Evolutionary conservation across 2,797 vertebrate species (phyloP), one percentile per base, ranked within the genome.

Genomic region (Cirrhinus mrigala): DNA sequence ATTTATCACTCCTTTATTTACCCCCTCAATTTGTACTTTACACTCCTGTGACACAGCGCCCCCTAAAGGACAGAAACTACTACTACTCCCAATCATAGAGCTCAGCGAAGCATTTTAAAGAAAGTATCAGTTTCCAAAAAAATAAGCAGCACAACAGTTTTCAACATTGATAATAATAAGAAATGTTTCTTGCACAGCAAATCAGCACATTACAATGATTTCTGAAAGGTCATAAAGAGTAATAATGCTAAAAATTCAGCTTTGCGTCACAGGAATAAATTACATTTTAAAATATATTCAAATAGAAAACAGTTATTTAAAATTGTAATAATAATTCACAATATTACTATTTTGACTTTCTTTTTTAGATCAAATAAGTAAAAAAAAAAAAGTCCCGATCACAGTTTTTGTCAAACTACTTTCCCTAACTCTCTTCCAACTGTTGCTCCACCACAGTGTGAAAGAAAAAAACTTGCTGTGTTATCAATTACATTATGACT

Each of bases 1-100:
- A 83, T 89, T 86, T 86, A 88, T 88, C 81, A 85, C 66, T 82
- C 3, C 85, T 86, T 86, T 87, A 73, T 90, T 74, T 86, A 86
- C 60, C 74, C 48, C 22, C 40, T 80, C 15, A 18, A 16, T 68
- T 48, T 27, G 22, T 37, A 29, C 44, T 1, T 5, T 24, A 3
- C 37, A 71, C 33, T 79, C 44, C 22, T 77, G 16, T 66, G 60
- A 12, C 40, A 18, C 50, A 71, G 79, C 64, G 50, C 86, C 86
- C 75, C 71, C 86, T 85, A 46, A 14, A 76, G 85, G 85, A 79
- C 16, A 6, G 2, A 16, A 7, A 46, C 24, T 52, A 40, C 20
- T 3, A 15, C 14, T 33, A 8, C 62, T 66, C 27, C 24, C 24
- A 3, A 10, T 52, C 27, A 62, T 15, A 44, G 14, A 69, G 74